Percentiles rank a stretch among this genome's conserved stretches.
Evolutionary conservation across 2,797 vertebrate species (phyloP).

Genomic region (Anguilla pacifica): DNA sequence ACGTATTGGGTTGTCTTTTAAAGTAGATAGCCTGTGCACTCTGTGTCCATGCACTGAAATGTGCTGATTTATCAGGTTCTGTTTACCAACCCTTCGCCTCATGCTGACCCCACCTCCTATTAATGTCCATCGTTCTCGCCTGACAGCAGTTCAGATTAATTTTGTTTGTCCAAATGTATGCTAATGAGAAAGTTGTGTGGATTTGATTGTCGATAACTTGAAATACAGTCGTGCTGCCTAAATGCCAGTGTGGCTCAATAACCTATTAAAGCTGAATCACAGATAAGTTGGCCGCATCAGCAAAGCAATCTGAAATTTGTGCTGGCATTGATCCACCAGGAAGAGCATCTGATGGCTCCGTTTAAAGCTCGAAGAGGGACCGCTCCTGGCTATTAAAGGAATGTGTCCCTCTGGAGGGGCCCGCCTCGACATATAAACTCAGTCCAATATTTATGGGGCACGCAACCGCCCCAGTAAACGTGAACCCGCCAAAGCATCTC

Average conservation of each 20-base stretch:
- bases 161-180: slow-evolving; percentile 77
- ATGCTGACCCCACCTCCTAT: slow-evolving; percentile 14
- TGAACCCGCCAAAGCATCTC: not conserved
- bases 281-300: slow-evolving; percentile 80
- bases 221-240: slow-evolving; percentile 77
- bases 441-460: slow-evolving; percentile 66
- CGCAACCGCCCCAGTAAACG: not conserved
- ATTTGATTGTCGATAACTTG: slow-evolving; percentile 80
- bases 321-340: slow-evolving; percentile 83
- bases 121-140: slow-evolving; percentile 50
- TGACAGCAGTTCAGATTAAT: slow-evolving; percentile 70
- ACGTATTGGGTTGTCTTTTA: not conserved
- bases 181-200: slow-evolving; percentile 80
- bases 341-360: slow-evolving; percentile 79
- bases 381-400: slow-evolving; percentile 34
- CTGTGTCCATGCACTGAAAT: not conserved
- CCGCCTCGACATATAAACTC: slow-evolving; percentile 56
- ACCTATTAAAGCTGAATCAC: slow-evolving; percentile 86
- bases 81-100: slow-evolving; percentile 16
- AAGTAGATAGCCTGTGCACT: not conserved
- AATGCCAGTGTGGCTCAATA: slow-evolving; percentile 80
- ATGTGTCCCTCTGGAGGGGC: not conserved
- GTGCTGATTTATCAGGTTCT: slow-evolving; percentile 18
- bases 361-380: slow-evolving; percentile 75
- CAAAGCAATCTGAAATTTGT: slow-evolving; percentile 84